Conservation (phyloP, 1,140 invertebrate genomes). For the Neelides sp. region DNA sequence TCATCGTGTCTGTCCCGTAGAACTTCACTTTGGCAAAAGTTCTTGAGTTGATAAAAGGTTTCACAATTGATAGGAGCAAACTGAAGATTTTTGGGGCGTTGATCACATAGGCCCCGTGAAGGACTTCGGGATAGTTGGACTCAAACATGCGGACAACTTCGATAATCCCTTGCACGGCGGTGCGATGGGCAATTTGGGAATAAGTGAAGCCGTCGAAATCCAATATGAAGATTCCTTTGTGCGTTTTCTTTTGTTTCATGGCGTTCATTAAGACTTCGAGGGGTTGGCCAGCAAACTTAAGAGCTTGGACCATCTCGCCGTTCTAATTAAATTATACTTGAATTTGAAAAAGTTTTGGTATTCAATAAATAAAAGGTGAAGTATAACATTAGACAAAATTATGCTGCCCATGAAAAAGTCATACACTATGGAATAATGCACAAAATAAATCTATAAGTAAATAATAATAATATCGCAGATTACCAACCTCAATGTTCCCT, state of each 20-base stretch:
- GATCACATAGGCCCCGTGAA: conserved; percentile 3
- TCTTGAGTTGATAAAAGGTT: conserved; percentile 76
- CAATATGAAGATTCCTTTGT: not conserved
- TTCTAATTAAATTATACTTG: too few species aligned
- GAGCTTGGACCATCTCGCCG: too few species aligned
- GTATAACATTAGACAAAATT: too few species aligned
- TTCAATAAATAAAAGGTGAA: too few species aligned
- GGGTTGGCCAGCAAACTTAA: too few species aligned
- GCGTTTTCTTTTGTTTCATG: not conserved
- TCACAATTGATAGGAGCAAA: conserved; percentile 67
- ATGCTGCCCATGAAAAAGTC: too few species aligned
- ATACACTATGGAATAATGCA: too few species aligned
- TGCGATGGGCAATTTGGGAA: conserved; percentile 1
- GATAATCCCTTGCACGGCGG: conserved; percentile 4
- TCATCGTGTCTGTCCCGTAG: conserved; percentile 54
- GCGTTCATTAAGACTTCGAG: too few species aligned
- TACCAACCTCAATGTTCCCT: too few species aligned
- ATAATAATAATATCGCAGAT: too few species aligned
- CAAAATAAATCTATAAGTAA: too few species aligned
- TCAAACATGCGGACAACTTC: conserved; percentile 7
- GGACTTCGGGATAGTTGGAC: conserved; percentile 13
- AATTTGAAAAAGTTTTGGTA: too few species aligned
- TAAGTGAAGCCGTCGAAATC: conserved; percentile 8
- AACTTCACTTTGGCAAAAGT: conserved; percentile 81
- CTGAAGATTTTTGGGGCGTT: conserved; percentile 69